Percentiles rank a stretch among this genome's conserved stretches.
Conservation (phyloP, 2,113 vertebrate species). For the Ailurus styani region DNA sequence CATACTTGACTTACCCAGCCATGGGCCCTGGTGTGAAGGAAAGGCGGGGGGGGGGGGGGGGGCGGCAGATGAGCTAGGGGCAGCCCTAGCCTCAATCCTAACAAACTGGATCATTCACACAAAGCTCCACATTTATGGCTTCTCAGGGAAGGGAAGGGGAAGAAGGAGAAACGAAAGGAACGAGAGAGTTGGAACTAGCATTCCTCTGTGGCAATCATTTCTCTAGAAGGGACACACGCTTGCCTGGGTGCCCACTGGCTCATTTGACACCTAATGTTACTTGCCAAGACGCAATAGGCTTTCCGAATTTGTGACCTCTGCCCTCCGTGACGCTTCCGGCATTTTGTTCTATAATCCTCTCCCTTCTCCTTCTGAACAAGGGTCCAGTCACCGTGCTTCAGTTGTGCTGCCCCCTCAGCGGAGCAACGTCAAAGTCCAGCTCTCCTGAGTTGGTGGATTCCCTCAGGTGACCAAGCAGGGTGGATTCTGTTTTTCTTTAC, state of each 20-base stretch:
- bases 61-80: not conserved
- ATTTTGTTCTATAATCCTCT: not conserved
- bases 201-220: not conserved
- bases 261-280: not conserved
- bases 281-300: not conserved
- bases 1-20: not conserved
- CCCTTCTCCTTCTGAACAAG: not conserved
- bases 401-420: not conserved
- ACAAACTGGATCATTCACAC: not conserved
- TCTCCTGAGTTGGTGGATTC: not conserved
- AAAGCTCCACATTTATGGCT: not conserved
- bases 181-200: not conserved
- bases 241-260: not conserved
- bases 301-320: not conserved
- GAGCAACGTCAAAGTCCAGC: not conserved
- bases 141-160: not conserved
- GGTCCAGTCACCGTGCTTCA: not conserved
- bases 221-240: not conserved
- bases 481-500: slow-evolving; percentile 12
- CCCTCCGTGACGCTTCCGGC: not conserved
- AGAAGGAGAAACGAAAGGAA: not conserved
- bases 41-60: too few species aligned
- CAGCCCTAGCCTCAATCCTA: not conserved
- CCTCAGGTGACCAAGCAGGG: not conserved
- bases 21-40: not conserved